Percentiles rank a stretch among this genome's conserved stretches.
Conservation (phyloP, 2,797 vertebrate genomes). For the Limosa lapponica region DNA sequence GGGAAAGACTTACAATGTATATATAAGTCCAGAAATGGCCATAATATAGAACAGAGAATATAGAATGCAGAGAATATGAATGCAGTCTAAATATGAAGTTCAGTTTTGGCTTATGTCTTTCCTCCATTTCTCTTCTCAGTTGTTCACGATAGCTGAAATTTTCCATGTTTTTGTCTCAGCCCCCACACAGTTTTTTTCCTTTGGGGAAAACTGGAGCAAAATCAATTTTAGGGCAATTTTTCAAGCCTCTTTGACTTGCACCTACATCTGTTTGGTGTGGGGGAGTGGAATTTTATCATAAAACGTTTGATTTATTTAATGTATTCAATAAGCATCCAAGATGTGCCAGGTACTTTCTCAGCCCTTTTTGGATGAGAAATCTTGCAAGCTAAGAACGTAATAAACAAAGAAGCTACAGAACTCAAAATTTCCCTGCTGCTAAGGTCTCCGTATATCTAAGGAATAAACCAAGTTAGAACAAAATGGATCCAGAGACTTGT, state of each 20-base stretch:
- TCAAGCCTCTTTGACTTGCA: constrained; percentile 51
- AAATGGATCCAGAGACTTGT: neutral
- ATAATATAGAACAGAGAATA: neutral
- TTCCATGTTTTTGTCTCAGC: constrained; percentile 52
- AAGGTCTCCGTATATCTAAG: neutral
- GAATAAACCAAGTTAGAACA: neutral
- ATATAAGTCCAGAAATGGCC: neutral
- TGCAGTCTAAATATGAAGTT: constrained; percentile 1
- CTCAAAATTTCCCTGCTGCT: neutral
- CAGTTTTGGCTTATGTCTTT: constrained; percentile 41
- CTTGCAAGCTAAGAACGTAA: constrained; percentile 58
- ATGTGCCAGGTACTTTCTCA: constrained; percentile 72
- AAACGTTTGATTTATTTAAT: constrained; percentile 69
- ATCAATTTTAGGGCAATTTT: constrained; percentile 57
- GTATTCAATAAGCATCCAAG: constrained; percentile 62
- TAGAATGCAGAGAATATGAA: neutral
- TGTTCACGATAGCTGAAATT: constrained; percentile 37
- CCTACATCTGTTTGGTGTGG: constrained; percentile 63
- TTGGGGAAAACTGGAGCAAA: constrained; percentile 69
- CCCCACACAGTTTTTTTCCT: constrained; percentile 44
- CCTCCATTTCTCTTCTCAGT: constrained; percentile 21
- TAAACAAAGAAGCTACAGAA: constrained; percentile 54
- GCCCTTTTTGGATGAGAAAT: constrained; percentile 60
- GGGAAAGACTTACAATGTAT: neutral
- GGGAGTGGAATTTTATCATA: constrained; percentile 67